These are phyloP conservation scores for Xenopus borealis DNA, from an alignment of 2,113 vertebrate species.

Conservation along the genomic window DNA sequence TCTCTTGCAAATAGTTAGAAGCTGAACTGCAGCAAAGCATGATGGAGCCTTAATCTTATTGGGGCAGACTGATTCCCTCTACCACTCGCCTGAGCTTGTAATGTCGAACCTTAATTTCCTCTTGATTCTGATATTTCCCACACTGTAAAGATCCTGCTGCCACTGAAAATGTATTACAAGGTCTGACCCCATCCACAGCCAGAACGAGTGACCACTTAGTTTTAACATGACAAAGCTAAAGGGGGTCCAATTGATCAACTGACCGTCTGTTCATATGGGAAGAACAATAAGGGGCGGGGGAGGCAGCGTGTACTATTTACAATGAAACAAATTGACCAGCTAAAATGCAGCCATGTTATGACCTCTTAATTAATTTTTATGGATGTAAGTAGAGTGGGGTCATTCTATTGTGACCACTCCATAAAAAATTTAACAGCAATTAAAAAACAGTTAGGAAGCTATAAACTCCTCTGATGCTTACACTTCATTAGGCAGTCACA, in stretches of 20 bases:
- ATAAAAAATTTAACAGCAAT: constrained; percentile 51
- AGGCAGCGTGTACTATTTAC: constrained; percentile 38
- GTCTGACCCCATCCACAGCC: background rate
- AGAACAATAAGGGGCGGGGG: rapidly evolving
- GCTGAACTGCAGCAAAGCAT: no score
- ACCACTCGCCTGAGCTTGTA: background rate
- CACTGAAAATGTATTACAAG: background rate
- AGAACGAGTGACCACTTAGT: constrained; percentile 10
- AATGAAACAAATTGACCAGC: constrained; percentile 9
- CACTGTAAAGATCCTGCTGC: background rate
- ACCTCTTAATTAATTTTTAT: constrained; percentile 32
- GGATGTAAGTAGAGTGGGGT: constrained; percentile 21
- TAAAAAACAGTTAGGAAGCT: constrained; percentile 60
- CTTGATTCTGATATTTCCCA: constrained; percentile 16
- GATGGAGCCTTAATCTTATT: no score
- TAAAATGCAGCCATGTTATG: rapidly evolving
- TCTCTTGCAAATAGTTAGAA: no score
- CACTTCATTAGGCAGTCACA: constrained; percentile 57
- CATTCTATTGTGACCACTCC: constrained; percentile 45
- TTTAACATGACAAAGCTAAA: background rate
- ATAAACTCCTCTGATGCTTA: constrained; percentile 50
- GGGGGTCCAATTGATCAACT: constrained; percentile 34
- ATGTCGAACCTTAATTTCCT: constrained; percentile 3
- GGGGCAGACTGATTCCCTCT: no score
- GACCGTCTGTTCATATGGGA: constrained; percentile 28